Evolutionary conservation across 1,140 invertebrate species (phyloP), one percentile per base, ranked within the genome.

Genomic region (Cotesia glomerata): DNA sequence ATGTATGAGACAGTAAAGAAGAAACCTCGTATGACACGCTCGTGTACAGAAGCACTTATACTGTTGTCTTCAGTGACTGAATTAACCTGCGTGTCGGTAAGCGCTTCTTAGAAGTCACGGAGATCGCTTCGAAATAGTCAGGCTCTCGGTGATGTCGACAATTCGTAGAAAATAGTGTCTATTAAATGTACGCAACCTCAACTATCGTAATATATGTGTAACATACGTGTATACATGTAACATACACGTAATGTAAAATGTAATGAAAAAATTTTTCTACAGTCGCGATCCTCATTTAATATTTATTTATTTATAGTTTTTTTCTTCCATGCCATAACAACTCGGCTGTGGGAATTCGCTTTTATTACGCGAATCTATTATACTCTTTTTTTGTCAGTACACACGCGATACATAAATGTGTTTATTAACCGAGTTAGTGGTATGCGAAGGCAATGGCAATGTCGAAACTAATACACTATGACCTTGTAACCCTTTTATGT

Each of bases 61-160:
- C 59, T 65, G 54, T 72, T 72, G 71, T 73, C 62, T 73, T 70
- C 35, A 59, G 58, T 51, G 66, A 75, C 74, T 72, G 74, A 75
- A 75, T 75, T 73, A 75, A 75, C 71, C 70, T 70, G 71, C 51
- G 65, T 54, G 65, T 65, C 52, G 71, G 64, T 52, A 71, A 71
- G 45, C 32, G 59, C 64, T 72, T 70, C 66, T 14, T 39, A 73
- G 71, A 72, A 70, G 16, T 58, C 32, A 56, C 52, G 39, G 63
- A 73, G 74, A 75, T 75, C 67, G 67, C 34, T 69, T 75, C 54
- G 64, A 72, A 75, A 75, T 75, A 75, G 74, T 70, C 61, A 56
- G 59, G 13, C 11, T 35, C 59, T 11, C 14, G 26, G 5, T 61
- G 56, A 66, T 58, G 74, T 75, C 74, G 70, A 73, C 74, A 73